These are phyloP conservation scores for Ecdyonurus torrentis DNA, from an alignment of 2,888 invertebrate species.

Conservation along the genomic window DNA sequence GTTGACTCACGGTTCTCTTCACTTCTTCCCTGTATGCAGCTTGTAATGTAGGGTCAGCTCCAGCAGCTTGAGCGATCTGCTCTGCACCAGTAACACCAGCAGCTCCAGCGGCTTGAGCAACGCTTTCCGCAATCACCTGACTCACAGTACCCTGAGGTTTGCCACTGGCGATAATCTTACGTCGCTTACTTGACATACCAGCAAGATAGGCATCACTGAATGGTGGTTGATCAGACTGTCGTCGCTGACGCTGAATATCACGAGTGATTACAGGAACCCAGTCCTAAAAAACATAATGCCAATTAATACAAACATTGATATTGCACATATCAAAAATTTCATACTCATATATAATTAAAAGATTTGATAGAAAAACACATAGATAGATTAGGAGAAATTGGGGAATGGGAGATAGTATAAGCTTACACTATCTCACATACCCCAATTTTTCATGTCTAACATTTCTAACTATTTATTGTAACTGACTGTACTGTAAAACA, in stretches of 20 bases:
- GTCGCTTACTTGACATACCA: conserved; percentile 77
- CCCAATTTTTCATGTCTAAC: too few species aligned
- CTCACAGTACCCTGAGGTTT: conserved; percentile 20
- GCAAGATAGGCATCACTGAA: conserved; percentile 82
- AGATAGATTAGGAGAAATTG: too few species aligned
- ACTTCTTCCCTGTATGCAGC: conserved; percentile 34
- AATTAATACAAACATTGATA: too few species aligned
- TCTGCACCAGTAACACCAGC: conserved; percentile 25
- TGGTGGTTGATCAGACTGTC: conserved; percentile 36
- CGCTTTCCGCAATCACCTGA: conserved; percentile 17
- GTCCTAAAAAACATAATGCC: conserved; percentile 29
- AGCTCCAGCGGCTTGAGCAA: not conserved
- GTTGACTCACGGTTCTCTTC: conserved; percentile 25
- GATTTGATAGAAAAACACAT: too few species aligned
- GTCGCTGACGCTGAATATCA: conserved; percentile 56
- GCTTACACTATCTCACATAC: too few species aligned
- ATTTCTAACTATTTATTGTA: too few species aligned
- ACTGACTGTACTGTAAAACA: too few species aligned
- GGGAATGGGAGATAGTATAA: too few species aligned
- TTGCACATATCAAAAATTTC: too few species aligned
- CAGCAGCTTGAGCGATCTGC: conserved; percentile 30
- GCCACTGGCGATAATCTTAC: conserved; percentile 45
- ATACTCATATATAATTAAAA: too few species aligned
- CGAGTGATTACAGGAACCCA: conserved; percentile 81
- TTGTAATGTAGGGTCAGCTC: conserved; percentile 31